A percentile compares a stretch with the other conserved stretches of the same genome.
Conservation (phyloP, 2,888 invertebrate species). For the Drosophila differens region DNA sequence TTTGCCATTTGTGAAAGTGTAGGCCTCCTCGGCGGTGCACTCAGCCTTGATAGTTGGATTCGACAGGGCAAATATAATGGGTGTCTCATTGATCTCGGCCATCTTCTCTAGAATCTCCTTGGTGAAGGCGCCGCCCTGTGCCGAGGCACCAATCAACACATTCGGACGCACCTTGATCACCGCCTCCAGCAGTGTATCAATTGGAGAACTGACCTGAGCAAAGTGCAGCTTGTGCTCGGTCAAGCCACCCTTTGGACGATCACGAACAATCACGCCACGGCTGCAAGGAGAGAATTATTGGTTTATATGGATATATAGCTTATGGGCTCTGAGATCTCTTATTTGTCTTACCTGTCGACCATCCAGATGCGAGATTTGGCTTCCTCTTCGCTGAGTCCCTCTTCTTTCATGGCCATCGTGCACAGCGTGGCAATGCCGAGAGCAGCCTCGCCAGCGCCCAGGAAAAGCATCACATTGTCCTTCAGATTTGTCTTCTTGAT, state of each 20-base stretch:
- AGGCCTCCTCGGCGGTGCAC: constrained; percentile 99
- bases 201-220: constrained; percentile 91
- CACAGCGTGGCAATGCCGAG: constrained; percentile 97
- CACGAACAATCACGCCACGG: constrained; percentile 95
- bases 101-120: constrained; percentile 93
- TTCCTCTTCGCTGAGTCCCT: constrained; percentile 91
- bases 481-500: constrained; percentile 93
- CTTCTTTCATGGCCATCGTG: constrained; percentile 95
- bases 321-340: background rate
- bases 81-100: constrained; percentile 92
- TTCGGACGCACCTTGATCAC: constrained; percentile 93
- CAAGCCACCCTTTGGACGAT: constrained; percentile 93
- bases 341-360: constrained; percentile 89
- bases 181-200: constrained; percentile 92
- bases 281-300: constrained; percentile 85
- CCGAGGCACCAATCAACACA: constrained; percentile 97
- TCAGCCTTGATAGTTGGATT: constrained; percentile 99
- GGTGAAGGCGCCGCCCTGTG: constrained; percentile 97
- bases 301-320: background rate
- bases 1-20: constrained; percentile 94
- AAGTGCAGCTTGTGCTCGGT: constrained; percentile 93
- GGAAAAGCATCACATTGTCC: constrained; percentile 95
- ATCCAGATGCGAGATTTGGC: constrained; percentile 95
- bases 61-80: constrained; percentile 98
- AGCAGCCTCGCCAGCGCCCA: constrained; percentile 98